phyloP scores from a whole-genome alignment of 1,140 invertebrate genomes.

The Drosophila setifemur region DNA sequence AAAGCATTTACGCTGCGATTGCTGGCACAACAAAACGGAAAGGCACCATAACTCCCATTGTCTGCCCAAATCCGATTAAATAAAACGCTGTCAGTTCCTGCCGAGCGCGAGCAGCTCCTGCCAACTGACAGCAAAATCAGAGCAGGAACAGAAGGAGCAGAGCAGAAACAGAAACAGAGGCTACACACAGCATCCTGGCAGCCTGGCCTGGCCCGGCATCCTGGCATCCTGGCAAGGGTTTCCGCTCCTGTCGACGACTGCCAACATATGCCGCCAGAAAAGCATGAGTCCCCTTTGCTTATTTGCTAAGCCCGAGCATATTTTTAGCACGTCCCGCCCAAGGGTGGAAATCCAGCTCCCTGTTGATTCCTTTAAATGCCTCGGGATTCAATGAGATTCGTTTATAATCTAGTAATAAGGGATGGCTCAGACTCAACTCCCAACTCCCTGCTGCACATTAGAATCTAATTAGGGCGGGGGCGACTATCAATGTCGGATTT shows the following conservation, averaged over 20 bases:
- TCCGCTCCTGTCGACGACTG: constrained; percentile 57
- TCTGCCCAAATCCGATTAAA: constrained; percentile 75
- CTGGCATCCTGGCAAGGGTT: constrained; percentile 49
- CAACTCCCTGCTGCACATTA: constrained; percentile 59
- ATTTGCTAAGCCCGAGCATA: constrained; percentile 37
- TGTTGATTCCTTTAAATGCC: constrained; percentile 50
- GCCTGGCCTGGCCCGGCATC: constrained; percentile 31
- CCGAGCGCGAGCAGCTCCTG: constrained; percentile 35
- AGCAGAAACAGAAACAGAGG: constrained; percentile 21
- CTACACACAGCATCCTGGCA: constrained; percentile 75
- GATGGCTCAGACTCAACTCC: constrained; percentile 14
- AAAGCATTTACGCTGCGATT: constrained; percentile 67
- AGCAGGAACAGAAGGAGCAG: background rate
- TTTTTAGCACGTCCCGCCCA: too few relatives aligned
- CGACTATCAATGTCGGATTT: constrained; percentile 68
- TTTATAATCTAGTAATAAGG: constrained; percentile 78
- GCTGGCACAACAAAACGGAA: constrained; percentile 66
- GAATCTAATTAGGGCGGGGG: constrained; percentile 70
- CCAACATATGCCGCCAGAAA: constrained; percentile 75
- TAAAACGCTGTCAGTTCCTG: constrained; percentile 61
- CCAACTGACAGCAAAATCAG: constrained; percentile 32
- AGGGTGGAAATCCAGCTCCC: constrained; percentile 44
- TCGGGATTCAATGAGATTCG: constrained; percentile 62
- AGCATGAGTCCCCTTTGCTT: constrained; percentile 42
- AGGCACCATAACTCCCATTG: constrained; percentile 68